A percentile compares a stretch with the other conserved stretches of the same genome.
Conservation (phyloP, 2,888 invertebrate species). For the Notocelia uddmanniana region DNA sequence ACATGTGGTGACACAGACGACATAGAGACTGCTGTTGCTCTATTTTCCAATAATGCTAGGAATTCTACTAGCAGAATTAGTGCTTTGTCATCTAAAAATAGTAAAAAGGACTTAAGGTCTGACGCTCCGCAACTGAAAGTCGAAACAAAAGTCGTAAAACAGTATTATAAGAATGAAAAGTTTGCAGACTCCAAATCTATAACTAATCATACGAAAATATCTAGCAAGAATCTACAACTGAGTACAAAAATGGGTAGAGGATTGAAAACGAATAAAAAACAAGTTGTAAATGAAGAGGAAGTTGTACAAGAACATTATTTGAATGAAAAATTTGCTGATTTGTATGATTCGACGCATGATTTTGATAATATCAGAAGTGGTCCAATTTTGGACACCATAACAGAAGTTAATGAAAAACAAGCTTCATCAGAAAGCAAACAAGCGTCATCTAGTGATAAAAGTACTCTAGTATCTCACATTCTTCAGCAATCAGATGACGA, state of each 20-base stretch:
- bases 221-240: neutral
- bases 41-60: neutral
- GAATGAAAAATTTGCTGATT: constrained; percentile 69
- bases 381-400: constrained; percentile 66
- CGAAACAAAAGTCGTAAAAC: constrained; percentile 8
- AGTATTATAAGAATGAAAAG: constrained; percentile 30
- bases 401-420: constrained; percentile 63
- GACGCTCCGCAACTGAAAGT: neutral
- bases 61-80: constrained; percentile 16
- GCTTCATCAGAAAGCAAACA: constrained; percentile 48
- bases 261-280: constrained; percentile 43
- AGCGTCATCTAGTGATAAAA: constrained; percentile 39
- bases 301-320: constrained; percentile 69
- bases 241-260: constrained; percentile 1
- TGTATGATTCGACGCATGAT: constrained; percentile 63
- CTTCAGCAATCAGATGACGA: constrained; percentile 60
- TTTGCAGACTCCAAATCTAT: constrained; percentile 5
- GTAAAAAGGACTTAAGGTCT: neutral
- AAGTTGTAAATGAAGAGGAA: constrained; percentile 44
- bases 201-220: neutral
- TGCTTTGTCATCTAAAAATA: neutral
- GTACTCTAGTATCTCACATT: constrained; percentile 49
- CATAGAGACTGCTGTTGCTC: constrained; percentile 24
- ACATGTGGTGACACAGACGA: constrained; percentile 65
- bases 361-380: constrained; percentile 55